phyloP scores from a whole-genome alignment of 2,113 vertebrate genomes.

The Psittacula cyanocephala region DNA sequence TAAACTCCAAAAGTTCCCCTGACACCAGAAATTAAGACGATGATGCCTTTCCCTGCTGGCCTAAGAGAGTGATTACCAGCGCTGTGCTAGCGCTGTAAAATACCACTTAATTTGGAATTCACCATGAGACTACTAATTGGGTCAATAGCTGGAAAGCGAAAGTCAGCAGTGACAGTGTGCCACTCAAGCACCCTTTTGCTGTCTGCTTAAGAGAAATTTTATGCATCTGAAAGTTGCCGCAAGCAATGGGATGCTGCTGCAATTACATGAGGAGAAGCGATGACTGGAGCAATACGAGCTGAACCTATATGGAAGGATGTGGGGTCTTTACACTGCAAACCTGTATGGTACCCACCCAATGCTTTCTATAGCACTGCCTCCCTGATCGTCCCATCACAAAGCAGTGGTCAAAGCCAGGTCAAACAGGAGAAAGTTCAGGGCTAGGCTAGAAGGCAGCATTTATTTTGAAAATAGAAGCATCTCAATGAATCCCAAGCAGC shows the following conservation, averaged over 20 bases:
- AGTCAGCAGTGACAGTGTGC: background rate
- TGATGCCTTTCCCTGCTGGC: constrained; percentile 38
- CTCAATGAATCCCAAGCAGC: background rate
- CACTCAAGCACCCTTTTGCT: constrained; percentile 29
- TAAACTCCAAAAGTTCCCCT: constrained; percentile 45
- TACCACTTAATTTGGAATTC: constrained; percentile 60
- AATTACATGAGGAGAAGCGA: background rate
- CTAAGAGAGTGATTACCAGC: background rate
- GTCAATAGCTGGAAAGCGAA: constrained; percentile 32
- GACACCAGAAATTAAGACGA: constrained; percentile 61
- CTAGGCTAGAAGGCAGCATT: background rate
- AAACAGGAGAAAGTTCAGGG: background rate
- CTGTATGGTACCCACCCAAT: background rate
- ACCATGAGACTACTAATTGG: constrained; percentile 49
- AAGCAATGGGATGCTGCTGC: background rate
- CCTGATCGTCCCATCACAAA: background rate
- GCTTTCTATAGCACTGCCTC: background rate
- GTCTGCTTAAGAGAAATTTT: background rate
- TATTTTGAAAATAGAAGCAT: background rate
- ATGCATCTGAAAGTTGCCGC: background rate
- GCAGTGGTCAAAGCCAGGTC: background rate
- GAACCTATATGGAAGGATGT: background rate
- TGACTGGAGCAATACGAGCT: background rate
- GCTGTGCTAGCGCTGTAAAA: background rate
- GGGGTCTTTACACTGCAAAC: background rate